Conservation (phyloP, 2,113 vertebrate species). For the Ciconia maguari region DNA sequence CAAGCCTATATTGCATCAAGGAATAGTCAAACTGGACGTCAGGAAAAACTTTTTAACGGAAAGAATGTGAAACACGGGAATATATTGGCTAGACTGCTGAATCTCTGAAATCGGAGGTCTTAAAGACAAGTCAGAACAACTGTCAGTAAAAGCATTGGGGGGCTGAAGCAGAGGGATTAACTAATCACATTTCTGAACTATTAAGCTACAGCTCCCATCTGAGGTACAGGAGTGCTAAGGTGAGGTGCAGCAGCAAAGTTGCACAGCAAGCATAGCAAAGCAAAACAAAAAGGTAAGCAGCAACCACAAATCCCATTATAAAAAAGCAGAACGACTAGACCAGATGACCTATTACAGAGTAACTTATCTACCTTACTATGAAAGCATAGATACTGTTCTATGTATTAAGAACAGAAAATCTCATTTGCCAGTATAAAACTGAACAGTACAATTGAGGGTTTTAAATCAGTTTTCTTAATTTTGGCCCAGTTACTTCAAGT, state of each 20-base stretch:
- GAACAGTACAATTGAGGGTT: background rate
- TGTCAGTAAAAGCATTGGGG: background rate
- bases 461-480: background rate
- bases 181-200: background rate
- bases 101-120: background rate
- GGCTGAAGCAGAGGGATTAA: background rate
- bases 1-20: background rate
- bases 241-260: background rate
- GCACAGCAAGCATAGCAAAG: accelerated
- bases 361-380: background rate
- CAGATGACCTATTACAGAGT: background rate
- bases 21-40: background rate
- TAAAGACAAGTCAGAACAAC: background rate
- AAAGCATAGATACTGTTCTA: background rate
- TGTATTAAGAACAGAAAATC: background rate
- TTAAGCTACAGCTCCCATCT: background rate
- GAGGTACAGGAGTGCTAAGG: background rate
- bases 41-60: background rate
- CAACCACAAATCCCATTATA: background rate
- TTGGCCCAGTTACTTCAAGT: background rate
- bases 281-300: background rate
- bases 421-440: background rate
- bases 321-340: background rate
- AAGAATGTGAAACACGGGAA: background rate
- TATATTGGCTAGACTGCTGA: background rate